These are phyloP conservation scores for Pterocles orientalis DNA, from an alignment of 2,113 vertebrate genomes.

Conservation along the genomic window DNA sequence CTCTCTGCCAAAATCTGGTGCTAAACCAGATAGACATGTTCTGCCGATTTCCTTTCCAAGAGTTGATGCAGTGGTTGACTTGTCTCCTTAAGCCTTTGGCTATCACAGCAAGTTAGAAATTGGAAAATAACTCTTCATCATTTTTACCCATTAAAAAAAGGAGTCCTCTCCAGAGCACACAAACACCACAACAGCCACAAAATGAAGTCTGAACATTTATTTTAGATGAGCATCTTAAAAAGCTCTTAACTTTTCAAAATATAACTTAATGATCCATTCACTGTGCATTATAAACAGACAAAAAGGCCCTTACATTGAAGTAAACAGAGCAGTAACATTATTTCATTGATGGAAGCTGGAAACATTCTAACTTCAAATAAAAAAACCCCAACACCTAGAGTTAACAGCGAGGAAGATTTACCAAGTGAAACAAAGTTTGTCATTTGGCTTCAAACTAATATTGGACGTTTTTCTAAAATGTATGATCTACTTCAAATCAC, in stretches of 20 bases:
- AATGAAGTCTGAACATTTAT: not conserved
- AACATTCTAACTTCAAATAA: not conserved
- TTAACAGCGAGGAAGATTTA: not conserved
- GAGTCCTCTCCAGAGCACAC: not conserved
- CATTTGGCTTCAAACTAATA: not conserved
- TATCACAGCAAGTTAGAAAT: conserved; percentile 22
- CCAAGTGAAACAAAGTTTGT: not conserved
- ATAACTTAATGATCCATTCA: not conserved
- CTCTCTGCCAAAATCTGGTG: conserved; percentile 34
- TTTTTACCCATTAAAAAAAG: not conserved
- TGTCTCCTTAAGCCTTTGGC: conserved; percentile 39
- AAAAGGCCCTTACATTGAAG: not conserved
- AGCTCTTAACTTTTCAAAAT: not conserved
- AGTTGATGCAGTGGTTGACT: conserved; percentile 28
- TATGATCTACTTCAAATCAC: not conserved
- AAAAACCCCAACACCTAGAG: not conserved
- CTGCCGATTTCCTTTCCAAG: conserved; percentile 30
- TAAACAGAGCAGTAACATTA: not conserved
- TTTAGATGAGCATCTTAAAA: not conserved
- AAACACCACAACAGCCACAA: not conserved
- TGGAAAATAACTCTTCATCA: conserved; percentile 24
- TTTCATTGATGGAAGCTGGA: not conserved
- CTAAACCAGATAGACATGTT: conserved; percentile 48
- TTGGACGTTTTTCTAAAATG: not conserved
- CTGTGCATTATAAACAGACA: not conserved